Evolutionary conservation across 2,113 vertebrate species (phyloP).

Genomic region (Propithecus coquereli): DNA sequence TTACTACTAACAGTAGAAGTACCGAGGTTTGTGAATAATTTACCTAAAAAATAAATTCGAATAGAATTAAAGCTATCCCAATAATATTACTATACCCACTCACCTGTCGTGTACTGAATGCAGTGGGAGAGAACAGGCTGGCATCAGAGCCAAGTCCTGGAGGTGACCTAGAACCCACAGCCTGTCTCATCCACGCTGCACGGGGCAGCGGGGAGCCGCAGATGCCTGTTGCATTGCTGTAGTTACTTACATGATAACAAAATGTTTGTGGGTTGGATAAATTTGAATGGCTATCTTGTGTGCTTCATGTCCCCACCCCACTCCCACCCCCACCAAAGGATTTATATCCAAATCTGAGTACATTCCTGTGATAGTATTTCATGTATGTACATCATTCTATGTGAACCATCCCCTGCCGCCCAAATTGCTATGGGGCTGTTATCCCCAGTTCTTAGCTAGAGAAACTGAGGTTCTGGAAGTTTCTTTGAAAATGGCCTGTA

Average conservation of each 20-base stretch:
- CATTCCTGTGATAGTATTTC: not conserved
- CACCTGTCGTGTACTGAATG: not conserved
- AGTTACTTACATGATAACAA: rapidly evolving
- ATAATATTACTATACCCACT: not conserved
- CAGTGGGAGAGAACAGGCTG: not conserved
- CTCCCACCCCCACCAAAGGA: too few species aligned
- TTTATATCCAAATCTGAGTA: not conserved
- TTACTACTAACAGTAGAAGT: not conserved
- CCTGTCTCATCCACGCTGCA: not conserved
- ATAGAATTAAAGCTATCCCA: not conserved
- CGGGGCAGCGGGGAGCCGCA: not conserved
- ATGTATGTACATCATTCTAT: not conserved
- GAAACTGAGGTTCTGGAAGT: not conserved
- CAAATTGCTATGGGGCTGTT: not conserved
- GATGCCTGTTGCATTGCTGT: rapidly evolving
- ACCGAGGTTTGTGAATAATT: not conserved
- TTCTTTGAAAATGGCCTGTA: not conserved
- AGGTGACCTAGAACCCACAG: not conserved
- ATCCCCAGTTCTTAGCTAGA: not conserved
- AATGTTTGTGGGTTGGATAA: not conserved
- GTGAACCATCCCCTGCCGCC: not conserved
- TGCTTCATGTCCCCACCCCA: not conserved
- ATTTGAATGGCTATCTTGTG: not conserved
- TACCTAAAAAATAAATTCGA: not conserved
- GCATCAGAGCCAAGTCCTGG: not conserved